Conservation (phyloP, 2,113 vertebrate genomes). For the Pavo muticus region DNA sequence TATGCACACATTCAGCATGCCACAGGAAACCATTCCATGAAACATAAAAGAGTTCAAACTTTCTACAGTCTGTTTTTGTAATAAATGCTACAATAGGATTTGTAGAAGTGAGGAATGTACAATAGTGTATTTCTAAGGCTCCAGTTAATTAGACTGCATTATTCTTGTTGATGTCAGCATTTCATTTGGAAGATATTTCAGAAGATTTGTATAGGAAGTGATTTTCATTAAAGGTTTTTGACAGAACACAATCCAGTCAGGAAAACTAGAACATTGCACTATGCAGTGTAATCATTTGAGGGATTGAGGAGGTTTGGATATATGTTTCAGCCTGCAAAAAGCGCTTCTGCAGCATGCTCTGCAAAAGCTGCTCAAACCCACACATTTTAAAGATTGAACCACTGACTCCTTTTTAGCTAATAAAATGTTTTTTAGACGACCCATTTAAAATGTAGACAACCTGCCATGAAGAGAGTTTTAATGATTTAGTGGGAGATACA, state of each 20-base stretch:
- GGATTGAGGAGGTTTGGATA: neutral
- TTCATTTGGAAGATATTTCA: slow-evolving; percentile 9
- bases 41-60: slow-evolving; percentile 9
- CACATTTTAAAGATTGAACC: neutral
- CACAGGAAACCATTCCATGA: neutral
- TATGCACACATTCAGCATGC: neutral
- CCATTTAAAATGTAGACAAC: neutral
- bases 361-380: neutral
- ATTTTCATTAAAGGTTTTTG: slow-evolving; percentile 44
- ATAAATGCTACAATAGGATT: neutral
- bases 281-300: neutral
- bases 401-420: neutral
- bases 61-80: slow-evolving; percentile 22
- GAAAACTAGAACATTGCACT: neutral
- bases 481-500: neutral
- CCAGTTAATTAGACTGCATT: slow-evolving; percentile 16
- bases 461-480: neutral
- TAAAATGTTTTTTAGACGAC: neutral
- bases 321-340: slow-evolving; percentile 7
- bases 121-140: neutral
- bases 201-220: slow-evolving; percentile 6
- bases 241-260: neutral
- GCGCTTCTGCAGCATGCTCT: neutral
- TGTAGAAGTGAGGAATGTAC: neutral
- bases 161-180: slow-evolving; percentile 38